phyloP scores from a whole-genome alignment of 2,888 invertebrate genomes.

The Dolomedes plantarius region DNA sequence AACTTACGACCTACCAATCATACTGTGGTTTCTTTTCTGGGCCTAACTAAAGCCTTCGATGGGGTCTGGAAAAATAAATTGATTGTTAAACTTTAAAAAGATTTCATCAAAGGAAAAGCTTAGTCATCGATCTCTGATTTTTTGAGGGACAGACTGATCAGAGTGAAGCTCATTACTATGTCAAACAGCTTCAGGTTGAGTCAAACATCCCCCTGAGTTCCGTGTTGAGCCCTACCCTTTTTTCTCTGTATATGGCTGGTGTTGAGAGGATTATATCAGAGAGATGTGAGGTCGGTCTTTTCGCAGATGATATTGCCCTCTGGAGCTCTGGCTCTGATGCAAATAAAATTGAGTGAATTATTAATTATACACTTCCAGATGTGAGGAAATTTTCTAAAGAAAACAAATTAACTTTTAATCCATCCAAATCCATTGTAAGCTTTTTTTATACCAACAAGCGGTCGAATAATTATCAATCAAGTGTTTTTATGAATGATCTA shows the following conservation, averaged over 20 bases:
- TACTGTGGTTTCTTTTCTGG: neutral
- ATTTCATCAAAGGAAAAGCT: neutral
- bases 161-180: neutral
- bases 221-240: neutral
- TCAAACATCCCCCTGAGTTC: neutral
- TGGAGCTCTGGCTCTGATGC: neutral
- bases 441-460: constrained; percentile 15
- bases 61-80: constrained; percentile 1
- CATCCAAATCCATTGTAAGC: neutral
- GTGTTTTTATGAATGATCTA: neutral
- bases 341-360: neutral
- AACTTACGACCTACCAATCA: neutral
- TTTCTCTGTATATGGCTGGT: neutral
- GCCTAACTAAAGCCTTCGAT: neutral
- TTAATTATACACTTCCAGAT: neutral
- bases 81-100: neutral
- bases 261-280: neutral
- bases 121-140: constrained; percentile 17
- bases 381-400: neutral
- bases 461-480: neutral
- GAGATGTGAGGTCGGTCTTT: neutral
- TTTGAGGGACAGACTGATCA: neutral
- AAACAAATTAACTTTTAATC: constrained; percentile 10
- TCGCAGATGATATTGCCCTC: constrained; percentile 2
- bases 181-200: neutral